Conservation (phyloP, 2,797 vertebrate genomes). For the Melanotaenia trifasciata region DNA sequence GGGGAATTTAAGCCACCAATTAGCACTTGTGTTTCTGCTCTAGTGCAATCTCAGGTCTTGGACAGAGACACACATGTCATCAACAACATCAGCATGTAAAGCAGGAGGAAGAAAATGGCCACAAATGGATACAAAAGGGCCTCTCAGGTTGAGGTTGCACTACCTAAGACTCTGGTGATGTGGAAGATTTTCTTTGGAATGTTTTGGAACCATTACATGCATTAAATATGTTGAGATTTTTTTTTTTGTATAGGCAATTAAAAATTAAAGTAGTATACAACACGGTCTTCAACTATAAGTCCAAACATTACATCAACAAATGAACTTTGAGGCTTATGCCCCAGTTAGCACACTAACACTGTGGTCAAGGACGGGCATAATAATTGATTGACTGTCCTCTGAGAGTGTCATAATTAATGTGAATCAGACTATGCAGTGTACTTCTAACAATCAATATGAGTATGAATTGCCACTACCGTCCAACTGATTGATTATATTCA, state of each 20-base stretch:
- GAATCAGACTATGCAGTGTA: constrained; percentile 69
- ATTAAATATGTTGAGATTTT: background rate
- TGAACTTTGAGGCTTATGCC: constrained; percentile 58
- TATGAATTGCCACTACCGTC: constrained; percentile 61
- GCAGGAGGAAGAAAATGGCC: constrained; percentile 18
- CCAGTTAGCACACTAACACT: constrained; percentile 70
- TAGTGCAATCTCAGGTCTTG: constrained; percentile 48
- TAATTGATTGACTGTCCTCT: constrained; percentile 79
- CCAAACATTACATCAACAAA: constrained; percentile 50
- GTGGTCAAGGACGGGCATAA: constrained; percentile 73
- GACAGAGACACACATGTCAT: constrained; percentile 37
- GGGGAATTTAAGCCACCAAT: constrained; percentile 80
- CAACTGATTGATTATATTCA: constrained; percentile 73
- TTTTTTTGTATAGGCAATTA: too few relatives aligned
- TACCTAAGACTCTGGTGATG: background rate
- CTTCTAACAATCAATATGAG: constrained; percentile 77
- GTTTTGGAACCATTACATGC: background rate
- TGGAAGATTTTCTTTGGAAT: background rate
- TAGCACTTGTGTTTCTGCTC: constrained; percentile 65
- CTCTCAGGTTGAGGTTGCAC: constrained; percentile 30
- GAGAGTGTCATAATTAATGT: constrained; percentile 79
- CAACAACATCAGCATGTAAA: constrained; percentile 63
- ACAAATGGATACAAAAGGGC: constrained; percentile 45
- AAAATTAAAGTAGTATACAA: background rate
- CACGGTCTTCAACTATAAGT: constrained; percentile 7